Base-by-base conservation (phyloP, 37 sponge, comb jelly and placozoan genomes). In the Eunapius fragilis region DNA sequence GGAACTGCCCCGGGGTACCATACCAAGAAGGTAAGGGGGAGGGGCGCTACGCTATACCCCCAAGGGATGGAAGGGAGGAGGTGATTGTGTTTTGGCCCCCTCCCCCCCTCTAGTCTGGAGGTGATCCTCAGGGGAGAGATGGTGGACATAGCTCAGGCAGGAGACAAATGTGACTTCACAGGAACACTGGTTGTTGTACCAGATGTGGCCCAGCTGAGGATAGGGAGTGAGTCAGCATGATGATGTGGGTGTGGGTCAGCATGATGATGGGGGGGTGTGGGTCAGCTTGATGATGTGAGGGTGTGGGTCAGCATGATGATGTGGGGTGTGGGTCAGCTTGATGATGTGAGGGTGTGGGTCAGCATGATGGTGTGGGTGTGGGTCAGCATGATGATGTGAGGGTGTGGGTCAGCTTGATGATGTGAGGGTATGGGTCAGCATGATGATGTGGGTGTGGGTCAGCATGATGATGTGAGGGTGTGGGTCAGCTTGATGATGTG, bases 151-250 rank as follows among this genome's bases (percentile, higher is more conserved):
- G 97, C 95, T 9, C 99, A 97, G 48, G 94, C 99, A 25, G 99
- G 99, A 0, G 99, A 98, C 85, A 95, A 95, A 88, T 97, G 96
- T 83, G 99, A 98, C 84, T 97, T 98, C 88, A 98, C 87, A 25
- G 99, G 99, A 6, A 98, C 99, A 28, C 93, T 98, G 28, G 93
- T 98, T 37, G 99, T 96, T 26, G 97, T 98, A 19, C 99, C 99
- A 0, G 99, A 98, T 72, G 99, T 98, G 31, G 67, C 93, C 11
- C 94, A 96, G 71, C 84, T 98, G 27, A 78, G 72, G 28, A 82
- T 90, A 9, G 92, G 90, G 33, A 97, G 97, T 85, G 76, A 50
- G 68, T 31, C 26, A 58, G 82, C 69, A 31, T 12, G 84, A 37
- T 34, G 77, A 7, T 76, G 77, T n/a, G 25, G 2, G 25, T 10